Base-by-base conservation (phyloP, 2,797 vertebrate species). In the Centroberyx gerrardi region DNA sequence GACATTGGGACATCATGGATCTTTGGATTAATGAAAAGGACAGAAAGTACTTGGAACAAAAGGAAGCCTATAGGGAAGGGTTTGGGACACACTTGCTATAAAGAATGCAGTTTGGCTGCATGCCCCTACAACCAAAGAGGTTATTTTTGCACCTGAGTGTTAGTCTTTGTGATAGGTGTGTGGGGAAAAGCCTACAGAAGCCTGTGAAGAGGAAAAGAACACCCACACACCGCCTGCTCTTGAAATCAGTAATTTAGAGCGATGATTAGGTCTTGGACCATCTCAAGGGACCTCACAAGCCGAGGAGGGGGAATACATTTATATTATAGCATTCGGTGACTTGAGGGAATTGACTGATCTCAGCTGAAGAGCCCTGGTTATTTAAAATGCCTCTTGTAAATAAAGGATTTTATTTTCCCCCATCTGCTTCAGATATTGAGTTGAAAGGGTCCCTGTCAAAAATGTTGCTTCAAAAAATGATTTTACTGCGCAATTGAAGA, bases 231-330 rank as follows among this genome's bases (percentile, higher is more conserved):
- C 29, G 49, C 53, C 29, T 44, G 12, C 27, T 56, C 46, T 33
- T 14, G 65, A 36, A 55, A 38, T 42, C n/a, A 67, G 74, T 38
- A 7, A 63, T 77, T 62, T 18, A 44, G 44, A 33, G 8, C 18
- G 75, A 48, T 12, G 38, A 59, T 54, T 22, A 14, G 18, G 48
- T 58, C 38, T n/a, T 52, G 55, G 59, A 44, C 48, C 31, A 40
- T 33, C 55, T 65, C 17, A 48, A 61, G 33, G 44, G 56, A 27
- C 8, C 62, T n/a, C 33, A 36, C 14, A 36, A 58, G 31, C 55
- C 2, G 8, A 58, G 15, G n/a, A 22, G 13, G 13, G 58, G 54
- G 13, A 56, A 56, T 56, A 17, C 7, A 56, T 31, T 36, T 58
- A 13, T 14, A 17, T 55, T 10, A 14, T n/a, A 36, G 36, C 31